These are phyloP conservation scores for Megamerina dolium DNA, from an alignment of 2,888 invertebrate species.

Conservation along the genomic window DNA sequence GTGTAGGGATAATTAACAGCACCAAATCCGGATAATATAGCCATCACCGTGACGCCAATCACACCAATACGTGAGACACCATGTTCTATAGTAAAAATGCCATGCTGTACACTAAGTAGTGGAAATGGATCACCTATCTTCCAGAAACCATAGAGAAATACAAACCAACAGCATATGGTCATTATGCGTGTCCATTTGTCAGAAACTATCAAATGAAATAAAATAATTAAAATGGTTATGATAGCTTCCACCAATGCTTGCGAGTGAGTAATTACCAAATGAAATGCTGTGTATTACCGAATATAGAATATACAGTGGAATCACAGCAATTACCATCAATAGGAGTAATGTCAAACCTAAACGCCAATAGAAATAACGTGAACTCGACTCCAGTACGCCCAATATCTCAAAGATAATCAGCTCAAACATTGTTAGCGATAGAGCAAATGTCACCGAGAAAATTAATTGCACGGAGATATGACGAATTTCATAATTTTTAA, in stretches of 20 bases:
- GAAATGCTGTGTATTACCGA: slow-evolving; percentile 85
- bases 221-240: neutral
- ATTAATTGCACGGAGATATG: slow-evolving; percentile 90
- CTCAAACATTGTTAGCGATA: slow-evolving; percentile 99
- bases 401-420: slow-evolving; percentile 98
- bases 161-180: slow-evolving; percentile 79
- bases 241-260: neutral
- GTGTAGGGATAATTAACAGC: slow-evolving; percentile 99
- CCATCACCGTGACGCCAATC: slow-evolving; percentile 99
- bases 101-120: slow-evolving; percentile 91
- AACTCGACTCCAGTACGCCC: slow-evolving; percentile 87
- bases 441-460: slow-evolving; percentile 91
- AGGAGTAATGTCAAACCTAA: slow-evolving; percentile 83
- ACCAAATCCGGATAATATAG: slow-evolving; percentile 96
- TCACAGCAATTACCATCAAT: slow-evolving; percentile 89
- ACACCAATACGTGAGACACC: slow-evolving; percentile 96
- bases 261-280: slow-evolving; percentile 75
- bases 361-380: slow-evolving; percentile 74
- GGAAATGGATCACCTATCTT: slow-evolving; percentile 99
- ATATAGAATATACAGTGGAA: slow-evolving; percentile 95
- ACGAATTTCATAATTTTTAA: slow-evolving; percentile 95
- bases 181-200: slow-evolving; percentile 70
- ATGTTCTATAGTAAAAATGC: slow-evolving; percentile 59
- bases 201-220: slow-evolving; percentile 54
- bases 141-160: slow-evolving; percentile 96